These are phyloP conservation scores for Catamblyrhynchus diadema DNA, from an alignment of 2,797 vertebrate genomes.

Conservation along the genomic window DNA sequence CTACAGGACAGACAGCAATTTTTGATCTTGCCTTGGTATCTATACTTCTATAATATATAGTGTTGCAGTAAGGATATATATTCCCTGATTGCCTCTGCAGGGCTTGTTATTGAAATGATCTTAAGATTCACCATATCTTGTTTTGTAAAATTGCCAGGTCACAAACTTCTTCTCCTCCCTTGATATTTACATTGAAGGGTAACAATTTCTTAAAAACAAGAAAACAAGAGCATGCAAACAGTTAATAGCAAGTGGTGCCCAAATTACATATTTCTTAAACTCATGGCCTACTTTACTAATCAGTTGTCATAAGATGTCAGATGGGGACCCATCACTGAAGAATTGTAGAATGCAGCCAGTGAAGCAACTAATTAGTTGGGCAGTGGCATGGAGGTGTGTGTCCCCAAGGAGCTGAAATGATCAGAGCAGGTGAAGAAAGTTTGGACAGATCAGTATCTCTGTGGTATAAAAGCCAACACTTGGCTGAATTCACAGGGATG, in stretches of 20 bases:
- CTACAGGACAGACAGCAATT: background rate
- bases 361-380: conserved; percentile 79
- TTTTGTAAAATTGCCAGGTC: background rate
- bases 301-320: conserved; percentile 76
- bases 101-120: background rate
- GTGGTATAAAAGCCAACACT: conserved; percentile 26
- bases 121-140: background rate
- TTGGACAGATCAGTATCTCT: conserved; percentile 43
- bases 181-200: background rate
- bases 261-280: conserved; percentile 71
- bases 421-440: conserved; percentile 74
- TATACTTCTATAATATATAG: background rate
- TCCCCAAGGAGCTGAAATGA: conserved; percentile 62
- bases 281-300: conserved; percentile 75
- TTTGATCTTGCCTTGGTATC: conserved; percentile 6
- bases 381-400: conserved; percentile 69
- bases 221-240: conserved; percentile 18
- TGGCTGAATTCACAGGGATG: conserved; percentile 14
- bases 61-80: background rate
- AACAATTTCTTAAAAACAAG: background rate
- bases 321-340: conserved; percentile 71
- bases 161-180: background rate
- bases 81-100: background rate
- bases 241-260: conserved; percentile 68
- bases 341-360: conserved; percentile 72